These are phyloP conservation scores for Tiliacea citrago DNA, from an alignment of 2,888 invertebrate species.

Conservation along the genomic window DNA sequence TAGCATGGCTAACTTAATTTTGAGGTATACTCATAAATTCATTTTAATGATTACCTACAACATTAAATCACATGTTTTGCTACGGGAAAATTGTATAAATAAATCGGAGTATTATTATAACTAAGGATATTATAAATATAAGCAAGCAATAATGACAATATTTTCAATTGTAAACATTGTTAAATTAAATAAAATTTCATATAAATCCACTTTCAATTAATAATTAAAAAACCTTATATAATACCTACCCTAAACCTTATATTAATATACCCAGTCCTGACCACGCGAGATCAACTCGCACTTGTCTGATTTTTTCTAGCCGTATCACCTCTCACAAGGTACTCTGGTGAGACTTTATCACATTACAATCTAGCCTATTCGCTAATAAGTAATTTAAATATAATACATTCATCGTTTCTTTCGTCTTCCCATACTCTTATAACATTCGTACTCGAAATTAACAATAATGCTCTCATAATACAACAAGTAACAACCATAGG, in stretches of 20 bases:
- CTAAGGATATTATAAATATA: neutral
- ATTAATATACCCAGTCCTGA: too few relatives aligned
- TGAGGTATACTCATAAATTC: neutral
- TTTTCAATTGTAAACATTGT: neutral
- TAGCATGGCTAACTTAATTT: neutral
- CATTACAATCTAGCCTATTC: too few relatives aligned
- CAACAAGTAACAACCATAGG: neutral
- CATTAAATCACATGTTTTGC: neutral
- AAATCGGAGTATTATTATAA: conserved; percentile 11
- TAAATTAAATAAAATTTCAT: too few relatives aligned
- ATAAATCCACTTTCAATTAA: too few relatives aligned
- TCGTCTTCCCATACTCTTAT: neutral
- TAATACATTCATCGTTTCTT: neutral
- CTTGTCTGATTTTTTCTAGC: too few relatives aligned
- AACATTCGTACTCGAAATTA: neutral
- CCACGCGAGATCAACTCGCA: too few relatives aligned
- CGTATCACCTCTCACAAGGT: too few relatives aligned
- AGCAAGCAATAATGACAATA: neutral
- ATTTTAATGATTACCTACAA: neutral
- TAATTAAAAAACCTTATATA: too few relatives aligned
- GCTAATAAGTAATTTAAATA: too few relatives aligned
- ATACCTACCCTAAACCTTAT: too few relatives aligned
- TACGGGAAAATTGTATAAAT: conserved; percentile 23
- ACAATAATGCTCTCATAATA: neutral
- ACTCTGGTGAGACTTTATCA: too few relatives aligned